These are phyloP conservation scores for Pygoscelis adeliae DNA, from an alignment of 2,113 vertebrate species.

Conservation along the genomic window DNA sequence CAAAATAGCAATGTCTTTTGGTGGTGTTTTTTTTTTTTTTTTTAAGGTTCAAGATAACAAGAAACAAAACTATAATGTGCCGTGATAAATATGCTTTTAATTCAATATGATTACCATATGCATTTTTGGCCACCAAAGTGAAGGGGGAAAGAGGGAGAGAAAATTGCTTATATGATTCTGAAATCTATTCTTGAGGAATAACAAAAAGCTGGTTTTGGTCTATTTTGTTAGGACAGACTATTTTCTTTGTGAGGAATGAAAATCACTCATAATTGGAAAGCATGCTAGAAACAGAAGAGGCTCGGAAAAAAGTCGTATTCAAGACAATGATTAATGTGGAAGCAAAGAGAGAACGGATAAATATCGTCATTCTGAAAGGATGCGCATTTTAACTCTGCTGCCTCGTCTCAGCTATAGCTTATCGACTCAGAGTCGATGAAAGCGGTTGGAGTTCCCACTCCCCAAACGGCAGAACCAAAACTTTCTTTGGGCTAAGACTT, in stretches of 20 bases:
- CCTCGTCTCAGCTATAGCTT: not conserved
- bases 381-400: slow-evolving; percentile 1
- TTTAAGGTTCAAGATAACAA: not conserved
- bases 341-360: not conserved
- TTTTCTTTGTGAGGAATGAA: not conserved
- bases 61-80: not conserved
- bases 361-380: not conserved
- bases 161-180: slow-evolving; percentile 2
- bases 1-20: not conserved
- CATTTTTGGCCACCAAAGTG: not conserved
- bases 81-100: not conserved
- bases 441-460: not conserved
- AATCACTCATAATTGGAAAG: not conserved
- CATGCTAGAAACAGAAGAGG: slow-evolving; percentile 1
- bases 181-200: not conserved
- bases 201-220: not conserved
- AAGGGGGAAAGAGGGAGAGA: not conserved
- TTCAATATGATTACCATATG: not conserved
- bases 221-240: not conserved
- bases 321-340: not conserved
- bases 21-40: not conserved
- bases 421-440: not conserved
- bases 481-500: not conserved
- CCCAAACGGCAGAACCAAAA: not conserved
- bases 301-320: not conserved